Evolutionary conservation across 1,140 invertebrate species (phyloP).

Genomic region (Cheumatopsyche charites): DNA sequence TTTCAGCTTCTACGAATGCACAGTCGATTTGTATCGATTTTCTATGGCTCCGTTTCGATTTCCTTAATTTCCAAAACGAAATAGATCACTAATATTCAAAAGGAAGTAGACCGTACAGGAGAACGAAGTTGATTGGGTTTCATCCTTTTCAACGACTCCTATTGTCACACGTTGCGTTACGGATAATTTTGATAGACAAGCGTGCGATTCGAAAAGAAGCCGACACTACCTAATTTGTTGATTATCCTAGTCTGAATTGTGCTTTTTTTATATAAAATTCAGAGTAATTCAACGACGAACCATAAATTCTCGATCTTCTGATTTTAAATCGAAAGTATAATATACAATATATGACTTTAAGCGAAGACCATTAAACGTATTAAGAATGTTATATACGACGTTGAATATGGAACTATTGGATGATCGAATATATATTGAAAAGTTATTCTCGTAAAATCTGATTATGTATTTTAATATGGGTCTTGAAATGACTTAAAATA

Average conservation of each 20-base stretch:
- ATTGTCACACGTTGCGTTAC: neutral
- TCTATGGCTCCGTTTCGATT: neutral
- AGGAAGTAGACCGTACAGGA: neutral
- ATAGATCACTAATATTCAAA: too few species aligned
- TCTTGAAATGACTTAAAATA: too few species aligned
- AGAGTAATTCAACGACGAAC: neutral
- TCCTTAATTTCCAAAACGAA: neutral
- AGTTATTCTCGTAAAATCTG: too few species aligned
- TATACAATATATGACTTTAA: too few species aligned
- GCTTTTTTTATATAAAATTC: neutral
- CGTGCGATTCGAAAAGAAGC: conserved; percentile 30
- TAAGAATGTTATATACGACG: too few species aligned
- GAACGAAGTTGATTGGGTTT: neutral
- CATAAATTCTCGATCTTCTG: too few species aligned
- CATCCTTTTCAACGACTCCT: neutral
- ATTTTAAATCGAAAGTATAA: too few species aligned
- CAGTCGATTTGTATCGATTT: neutral
- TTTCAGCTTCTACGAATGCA: neutral
- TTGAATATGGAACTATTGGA: too few species aligned
- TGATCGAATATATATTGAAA: too few species aligned
- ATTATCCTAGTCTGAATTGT: conserved; percentile 25
- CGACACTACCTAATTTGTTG: conserved; percentile 30
- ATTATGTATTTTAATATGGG: too few species aligned
- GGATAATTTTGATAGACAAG: conserved; percentile 33
- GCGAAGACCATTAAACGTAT: too few species aligned